phyloP scores from a whole-genome alignment of 1,140 invertebrate genomes.

The Gonioctena quinquepunctata region DNA sequence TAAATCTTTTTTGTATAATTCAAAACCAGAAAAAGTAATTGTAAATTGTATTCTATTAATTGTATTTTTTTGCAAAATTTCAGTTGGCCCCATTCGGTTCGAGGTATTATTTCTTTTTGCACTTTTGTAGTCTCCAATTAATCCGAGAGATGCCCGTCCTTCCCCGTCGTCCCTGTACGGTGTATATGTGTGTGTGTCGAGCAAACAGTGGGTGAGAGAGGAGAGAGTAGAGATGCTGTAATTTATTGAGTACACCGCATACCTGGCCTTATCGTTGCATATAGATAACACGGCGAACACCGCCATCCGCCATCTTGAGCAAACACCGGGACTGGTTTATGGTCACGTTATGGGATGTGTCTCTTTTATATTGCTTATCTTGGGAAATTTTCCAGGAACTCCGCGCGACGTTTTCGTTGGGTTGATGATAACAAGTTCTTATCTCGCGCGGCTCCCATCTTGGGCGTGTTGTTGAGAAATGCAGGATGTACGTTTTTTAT shows the following conservation, averaged over 20 bases:
- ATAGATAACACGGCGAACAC: conserved; percentile 39
- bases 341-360: conserved; percentile 36
- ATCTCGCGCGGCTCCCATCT: too few relatives aligned
- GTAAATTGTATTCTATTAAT: too few relatives aligned
- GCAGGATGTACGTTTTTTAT: too few relatives aligned
- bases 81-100: too few relatives aligned
- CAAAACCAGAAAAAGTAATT: too few relatives aligned
- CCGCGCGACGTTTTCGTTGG: too few relatives aligned
- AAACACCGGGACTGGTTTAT: conserved; percentile 48
- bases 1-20: too few relatives aligned
- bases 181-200: conserved; percentile 2
- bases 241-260: conserved; percentile 48
- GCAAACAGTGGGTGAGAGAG: conserved; percentile 28
- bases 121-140: neutral
- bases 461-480: neutral
- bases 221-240: conserved; percentile 42
- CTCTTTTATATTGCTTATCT: conserved; percentile 27
- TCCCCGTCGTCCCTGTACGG: neutral
- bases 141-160: neutral
- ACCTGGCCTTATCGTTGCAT: conserved; percentile 46
- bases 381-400: conserved; percentile 45
- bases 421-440: too few relatives aligned
- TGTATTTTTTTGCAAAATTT: too few relatives aligned
- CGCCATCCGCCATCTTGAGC: conserved; percentile 47
- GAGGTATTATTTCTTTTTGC: too few relatives aligned